Conservation (phyloP, 2,888 invertebrate genomes). For the Drosophila parthenogenetica region DNA sequence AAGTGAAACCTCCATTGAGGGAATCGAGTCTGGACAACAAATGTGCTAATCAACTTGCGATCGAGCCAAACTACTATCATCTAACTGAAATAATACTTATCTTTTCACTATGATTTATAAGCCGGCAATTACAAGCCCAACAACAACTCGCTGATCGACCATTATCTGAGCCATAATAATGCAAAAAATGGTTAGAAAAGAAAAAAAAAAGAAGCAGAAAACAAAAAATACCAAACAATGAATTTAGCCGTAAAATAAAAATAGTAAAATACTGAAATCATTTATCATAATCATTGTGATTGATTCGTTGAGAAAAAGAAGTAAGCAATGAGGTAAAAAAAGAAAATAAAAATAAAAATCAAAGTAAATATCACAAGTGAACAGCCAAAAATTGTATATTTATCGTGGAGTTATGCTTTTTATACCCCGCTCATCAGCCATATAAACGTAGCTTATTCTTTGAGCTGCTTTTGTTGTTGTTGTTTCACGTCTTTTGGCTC, state of each 20-base stretch:
- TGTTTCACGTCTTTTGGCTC: slow-evolving; percentile 52
- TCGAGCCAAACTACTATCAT: slow-evolving; percentile 55
- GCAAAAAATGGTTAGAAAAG: slow-evolving; percentile 52
- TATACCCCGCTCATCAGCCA: slow-evolving; percentile 76
- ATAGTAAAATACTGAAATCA: slow-evolving; percentile 77
- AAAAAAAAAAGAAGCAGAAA: slow-evolving; percentile 18
- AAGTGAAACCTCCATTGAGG: slow-evolving; percentile 66
- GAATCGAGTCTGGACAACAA: slow-evolving; percentile 44
- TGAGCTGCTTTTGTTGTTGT: no score
- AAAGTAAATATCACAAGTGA: slow-evolving; percentile 72
- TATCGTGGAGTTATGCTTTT: slow-evolving; percentile 45
- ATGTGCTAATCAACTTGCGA: slow-evolving; percentile 72
- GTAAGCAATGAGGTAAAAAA: slow-evolving; percentile 17
- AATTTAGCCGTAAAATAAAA: slow-evolving; percentile 41
- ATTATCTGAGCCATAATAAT: slow-evolving; percentile 71
- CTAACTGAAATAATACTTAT: slow-evolving; percentile 68
- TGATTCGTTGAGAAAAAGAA: slow-evolving; percentile 80
- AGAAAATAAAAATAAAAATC: slow-evolving; percentile 27
- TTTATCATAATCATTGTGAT: slow-evolving; percentile 84
- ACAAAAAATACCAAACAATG: slow-evolving; percentile 55
- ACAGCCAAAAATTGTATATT: slow-evolving; percentile 49
- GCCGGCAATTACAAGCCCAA: slow-evolving; percentile 69
- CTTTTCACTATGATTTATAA: slow-evolving; percentile 77
- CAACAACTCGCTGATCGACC: slow-evolving; percentile 66
- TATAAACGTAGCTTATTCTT: slow-evolving; percentile 71